Evolutionary conservation across 2,888 invertebrate genomes (phyloP), one percentile per base, ranked within the genome.

Genomic region (Pogonocherus hispidulus): DNA sequence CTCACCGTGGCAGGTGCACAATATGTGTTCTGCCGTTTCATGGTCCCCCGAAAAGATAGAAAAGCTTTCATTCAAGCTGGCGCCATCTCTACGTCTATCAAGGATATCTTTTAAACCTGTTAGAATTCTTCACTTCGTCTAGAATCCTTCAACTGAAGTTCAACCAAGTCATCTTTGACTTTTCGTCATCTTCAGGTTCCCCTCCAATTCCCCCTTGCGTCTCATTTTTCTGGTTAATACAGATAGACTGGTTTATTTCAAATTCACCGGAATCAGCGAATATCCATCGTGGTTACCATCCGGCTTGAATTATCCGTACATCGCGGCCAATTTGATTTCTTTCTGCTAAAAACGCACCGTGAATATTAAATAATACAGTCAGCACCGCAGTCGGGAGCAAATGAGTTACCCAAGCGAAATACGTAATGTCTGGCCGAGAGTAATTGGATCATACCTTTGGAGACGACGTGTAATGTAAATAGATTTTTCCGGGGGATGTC

Each of bases 311-410:
- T 59, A 47, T 66, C 71, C 64, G 63, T 67, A 71, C 71, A 64
- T 64, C 56, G 67, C 51, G 54, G 20, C 47, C 67, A 67, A 71
- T 71, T 69, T 51, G 69, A 71, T 71, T 71, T 71, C 62, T 66
- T 59, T 66, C 62, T 54, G 32, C 57, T 54, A 68, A 71, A 47
- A 69, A 63, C 71, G 66, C 41, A 23, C 23, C 49, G 27, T 41
- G 72, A 72, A 72, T 72, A 72, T 72, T 72, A 72, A 72, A 59
- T 47, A 32, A 59, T 35, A 19, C 19, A 46, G 59, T 49, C 47
- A n/a, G 32, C 27, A 18, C 5, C 19, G 44, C 41, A 35, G n/a
- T 32, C 23, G 46, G 23, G 16, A 51, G 51, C 49, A 51, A 62
- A 62, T 62, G 37, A 62, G 62, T 62, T 62, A 51, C 35, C n/a